These are phyloP conservation scores for Chondrosia reniformis DNA, from an alignment of 37 sponge, comb jelly and placozoan genomes.

Conservation along the genomic window DNA sequence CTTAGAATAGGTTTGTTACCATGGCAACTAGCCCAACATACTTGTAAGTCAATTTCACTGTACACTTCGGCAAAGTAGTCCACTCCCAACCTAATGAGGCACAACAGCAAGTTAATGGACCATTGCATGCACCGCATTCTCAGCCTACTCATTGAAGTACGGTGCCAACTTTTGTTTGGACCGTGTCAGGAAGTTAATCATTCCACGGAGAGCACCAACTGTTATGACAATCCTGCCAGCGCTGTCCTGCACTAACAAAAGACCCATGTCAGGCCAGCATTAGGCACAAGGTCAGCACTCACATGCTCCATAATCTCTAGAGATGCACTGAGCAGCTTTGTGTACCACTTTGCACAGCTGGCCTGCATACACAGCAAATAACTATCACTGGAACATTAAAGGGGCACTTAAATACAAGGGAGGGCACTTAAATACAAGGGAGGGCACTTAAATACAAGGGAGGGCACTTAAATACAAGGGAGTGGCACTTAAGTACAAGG, in stretches of 20 bases:
- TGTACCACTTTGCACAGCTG: constrained; percentile 11
- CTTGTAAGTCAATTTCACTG: background rate
- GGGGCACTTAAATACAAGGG: too few relatives aligned
- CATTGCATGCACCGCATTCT: background rate
- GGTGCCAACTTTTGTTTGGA: background rate
- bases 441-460: too few relatives aligned
- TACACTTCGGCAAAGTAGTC: constrained; percentile 6
- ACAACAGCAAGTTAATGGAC: background rate
- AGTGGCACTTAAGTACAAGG: too few relatives aligned
- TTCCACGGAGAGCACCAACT: constrained; percentile 8
- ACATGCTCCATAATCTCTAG: background rate
- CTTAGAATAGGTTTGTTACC: too few relatives aligned
- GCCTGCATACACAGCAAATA: too few relatives aligned
- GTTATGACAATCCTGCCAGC: background rate
- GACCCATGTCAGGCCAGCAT: background rate
- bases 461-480: too few relatives aligned
- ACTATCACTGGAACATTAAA: too few relatives aligned
- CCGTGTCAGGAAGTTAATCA: constrained; percentile 14
- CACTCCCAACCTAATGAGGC: constrained; percentile 14
- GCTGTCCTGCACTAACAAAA: background rate
- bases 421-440: too few relatives aligned
- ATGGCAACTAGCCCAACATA: background rate
- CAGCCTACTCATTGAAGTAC: background rate
- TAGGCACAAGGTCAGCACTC: background rate
- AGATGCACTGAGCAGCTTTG: background rate